Evolutionary conservation across 2,888 invertebrate species (phyloP), one percentile per base, ranked within the genome.

Genomic region (Lymantria monacha): DNA sequence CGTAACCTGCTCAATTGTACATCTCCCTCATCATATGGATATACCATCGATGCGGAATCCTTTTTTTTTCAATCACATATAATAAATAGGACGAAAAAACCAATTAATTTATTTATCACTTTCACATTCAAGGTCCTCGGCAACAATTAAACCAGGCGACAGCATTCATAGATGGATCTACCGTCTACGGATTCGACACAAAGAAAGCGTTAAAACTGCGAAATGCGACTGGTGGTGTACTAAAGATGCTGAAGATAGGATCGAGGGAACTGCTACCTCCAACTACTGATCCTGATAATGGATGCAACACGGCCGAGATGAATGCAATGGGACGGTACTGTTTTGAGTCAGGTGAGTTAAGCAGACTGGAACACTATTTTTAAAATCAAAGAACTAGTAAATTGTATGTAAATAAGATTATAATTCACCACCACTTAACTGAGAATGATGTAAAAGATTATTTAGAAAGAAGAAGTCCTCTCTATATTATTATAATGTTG

Each of bases 101-200:
- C 5, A 22, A 22, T 22, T 22, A 33, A 33, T 33, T 33, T 33
- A 33, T 1, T 33, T 33, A 10, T 10, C 9, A 7, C 7, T 33
- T 33, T 33, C 9, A 33, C 7, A 36, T 33, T 0, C 70, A 93
- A 33, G 94, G 96, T 11, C 95, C 96, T 0, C 91, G 97, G 7
- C 94, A 98, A 71, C 98, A 97, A 72, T 77, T 97, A 49, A 97
- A 96, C 84, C 97, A 97, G 86, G 96, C 95, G 0, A 95, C 96
- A 0, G 92, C 97, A 0, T 98, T 94, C 81, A 93, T 98, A 13
- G 98, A 98, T 77, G 97, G 93, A 0, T 97, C 97, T 0, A 93
- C 93, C 0, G 93, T 98, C 10, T 98, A 98, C 72, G 96, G 97
- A 0, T 93, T 93, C 46, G 90, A 91, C 1, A 86, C 89, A 3